Conservation (phyloP, 2,888 invertebrate species). For the Drosophila sordidula region DNA sequence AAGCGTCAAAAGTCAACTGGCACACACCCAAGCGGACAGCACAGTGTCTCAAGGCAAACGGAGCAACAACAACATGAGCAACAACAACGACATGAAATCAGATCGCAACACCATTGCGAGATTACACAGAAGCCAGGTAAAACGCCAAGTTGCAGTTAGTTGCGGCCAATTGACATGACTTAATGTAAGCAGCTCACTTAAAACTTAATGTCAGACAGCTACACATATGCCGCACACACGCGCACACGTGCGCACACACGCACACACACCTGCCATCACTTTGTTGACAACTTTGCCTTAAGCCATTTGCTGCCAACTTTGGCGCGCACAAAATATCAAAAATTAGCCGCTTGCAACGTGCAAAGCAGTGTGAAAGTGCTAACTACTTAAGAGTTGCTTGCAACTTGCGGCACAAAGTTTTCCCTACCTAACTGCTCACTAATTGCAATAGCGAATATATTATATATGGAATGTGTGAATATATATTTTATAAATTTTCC, state of each 20-base stretch:
- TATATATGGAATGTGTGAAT: not conserved
- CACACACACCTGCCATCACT: not conserved
- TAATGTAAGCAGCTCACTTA: conserved; percentile 11
- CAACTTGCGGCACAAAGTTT: conserved; percentile 1
- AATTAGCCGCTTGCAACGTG: conserved; percentile 43
- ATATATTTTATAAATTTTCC: not conserved
- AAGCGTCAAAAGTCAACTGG: conserved; percentile 79
- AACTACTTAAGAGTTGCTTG: conserved; percentile 49
- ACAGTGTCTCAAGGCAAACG: conserved; percentile 48
- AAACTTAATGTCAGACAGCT: not conserved
- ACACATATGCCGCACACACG: not conserved
- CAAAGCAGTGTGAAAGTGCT: conserved; percentile 34
- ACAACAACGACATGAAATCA: conserved; percentile 40
- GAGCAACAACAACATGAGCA: conserved; percentile 33
- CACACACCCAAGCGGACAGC: conserved; percentile 81
- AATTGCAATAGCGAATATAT: not conserved
- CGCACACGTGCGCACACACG: too few species aligned
- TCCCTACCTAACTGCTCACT: not conserved
- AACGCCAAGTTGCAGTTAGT: conserved; percentile 25
- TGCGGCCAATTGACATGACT: conserved; percentile 36
- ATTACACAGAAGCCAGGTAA: conserved; percentile 81
- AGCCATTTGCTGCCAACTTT: conserved; percentile 30
- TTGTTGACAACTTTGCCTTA: conserved; percentile 24
- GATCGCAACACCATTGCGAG: conserved; percentile 63
- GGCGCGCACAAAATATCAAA: conserved; percentile 21